These are phyloP conservation scores for Orthonevra nobilis DNA, from an alignment of 2,888 invertebrate species.

Conservation along the genomic window DNA sequence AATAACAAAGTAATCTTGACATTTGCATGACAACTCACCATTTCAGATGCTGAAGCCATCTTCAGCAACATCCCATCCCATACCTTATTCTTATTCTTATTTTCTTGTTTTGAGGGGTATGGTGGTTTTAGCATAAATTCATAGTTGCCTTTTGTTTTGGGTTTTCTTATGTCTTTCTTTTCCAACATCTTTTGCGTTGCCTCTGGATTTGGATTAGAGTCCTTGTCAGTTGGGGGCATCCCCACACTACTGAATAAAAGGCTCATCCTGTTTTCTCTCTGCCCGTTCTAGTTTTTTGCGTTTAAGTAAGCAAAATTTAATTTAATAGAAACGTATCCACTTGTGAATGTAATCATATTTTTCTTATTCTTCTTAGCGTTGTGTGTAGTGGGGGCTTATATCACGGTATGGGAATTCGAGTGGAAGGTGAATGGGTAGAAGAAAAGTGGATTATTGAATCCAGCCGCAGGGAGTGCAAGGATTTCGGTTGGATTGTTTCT, in stretches of 20 bases:
- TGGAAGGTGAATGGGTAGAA: slow-evolving; percentile 12
- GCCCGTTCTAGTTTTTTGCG: slow-evolving; percentile 53
- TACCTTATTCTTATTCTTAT: not conserved
- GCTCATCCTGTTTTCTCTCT: slow-evolving; percentile 16
- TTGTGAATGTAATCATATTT: slow-evolving; percentile 71
- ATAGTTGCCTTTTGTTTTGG: slow-evolving; percentile 64
- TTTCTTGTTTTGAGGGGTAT: slow-evolving; percentile 2
- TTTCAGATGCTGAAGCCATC: slow-evolving; percentile 54
- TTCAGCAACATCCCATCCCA: slow-evolving; percentile 29
- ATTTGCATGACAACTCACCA: slow-evolving; percentile 69
- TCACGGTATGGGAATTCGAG: slow-evolving; percentile 3
- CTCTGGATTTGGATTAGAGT: slow-evolving; percentile 61
- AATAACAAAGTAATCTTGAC: slow-evolving; percentile 71
- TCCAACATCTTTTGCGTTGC: slow-evolving; percentile 10
- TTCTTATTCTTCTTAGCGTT: slow-evolving; percentile 55
- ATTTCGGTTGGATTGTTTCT: slow-evolving; percentile 61
- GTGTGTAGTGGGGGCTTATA: slow-evolving; percentile 38
- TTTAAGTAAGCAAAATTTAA: slow-evolving; percentile 70
- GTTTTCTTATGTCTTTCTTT: slow-evolving; percentile 8
- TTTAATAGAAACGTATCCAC: slow-evolving; percentile 70
- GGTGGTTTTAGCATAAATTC: slow-evolving; percentile 62
- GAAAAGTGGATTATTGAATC: slow-evolving; percentile 54
- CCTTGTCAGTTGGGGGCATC: slow-evolving; percentile 50
- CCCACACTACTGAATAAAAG: slow-evolving; percentile 18
- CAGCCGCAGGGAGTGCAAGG: slow-evolving; percentile 59